Conservation (phyloP, 2,113 vertebrate species). For the Thamnaconus septentrionalis region DNA sequence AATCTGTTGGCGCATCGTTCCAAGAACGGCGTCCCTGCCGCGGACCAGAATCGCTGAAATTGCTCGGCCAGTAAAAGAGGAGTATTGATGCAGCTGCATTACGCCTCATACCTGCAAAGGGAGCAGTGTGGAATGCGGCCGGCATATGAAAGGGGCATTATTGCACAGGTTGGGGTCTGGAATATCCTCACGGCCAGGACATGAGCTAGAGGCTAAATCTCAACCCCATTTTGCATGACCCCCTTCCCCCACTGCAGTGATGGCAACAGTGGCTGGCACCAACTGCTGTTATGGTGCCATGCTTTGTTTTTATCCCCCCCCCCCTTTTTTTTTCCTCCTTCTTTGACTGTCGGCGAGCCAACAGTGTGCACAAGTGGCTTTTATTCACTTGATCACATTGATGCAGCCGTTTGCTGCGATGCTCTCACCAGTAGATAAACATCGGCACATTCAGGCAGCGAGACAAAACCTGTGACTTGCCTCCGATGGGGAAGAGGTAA, state of each 20-base stretch:
- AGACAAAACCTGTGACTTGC: too few relatives aligned
- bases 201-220: slow-evolving; percentile 52
- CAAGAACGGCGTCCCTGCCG: too few relatives aligned
- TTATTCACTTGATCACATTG: too few relatives aligned
- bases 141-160: slow-evolving; percentile 25
- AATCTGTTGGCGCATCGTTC: too few relatives aligned
- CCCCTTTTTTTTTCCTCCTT: background rate
- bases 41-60: too few relatives aligned
- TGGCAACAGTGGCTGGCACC: slow-evolving; percentile 58
- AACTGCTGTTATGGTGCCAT: slow-evolving; percentile 34
- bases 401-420: too few relatives aligned
- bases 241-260: slow-evolving; percentile 55
- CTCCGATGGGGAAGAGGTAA: background rate
- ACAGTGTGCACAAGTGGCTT: too few relatives aligned
- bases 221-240: slow-evolving; percentile 51
- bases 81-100: slow-evolving; percentile 12
- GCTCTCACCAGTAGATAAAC: too few relatives aligned
- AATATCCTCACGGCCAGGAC: slow-evolving; percentile 38
- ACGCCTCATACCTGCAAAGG: slow-evolving; percentile 48
- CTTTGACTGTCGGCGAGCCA: background rate
- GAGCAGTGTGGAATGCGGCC: slow-evolving; percentile 6
- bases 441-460: too few relatives aligned
- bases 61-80: slow-evolving; percentile 3
- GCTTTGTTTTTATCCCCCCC: slow-evolving; percentile 19
- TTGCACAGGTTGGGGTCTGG: slow-evolving; percentile 53